Base-by-base conservation (phyloP, 2,113 vertebrate species). In the Salvelinus namaycush region DNA sequence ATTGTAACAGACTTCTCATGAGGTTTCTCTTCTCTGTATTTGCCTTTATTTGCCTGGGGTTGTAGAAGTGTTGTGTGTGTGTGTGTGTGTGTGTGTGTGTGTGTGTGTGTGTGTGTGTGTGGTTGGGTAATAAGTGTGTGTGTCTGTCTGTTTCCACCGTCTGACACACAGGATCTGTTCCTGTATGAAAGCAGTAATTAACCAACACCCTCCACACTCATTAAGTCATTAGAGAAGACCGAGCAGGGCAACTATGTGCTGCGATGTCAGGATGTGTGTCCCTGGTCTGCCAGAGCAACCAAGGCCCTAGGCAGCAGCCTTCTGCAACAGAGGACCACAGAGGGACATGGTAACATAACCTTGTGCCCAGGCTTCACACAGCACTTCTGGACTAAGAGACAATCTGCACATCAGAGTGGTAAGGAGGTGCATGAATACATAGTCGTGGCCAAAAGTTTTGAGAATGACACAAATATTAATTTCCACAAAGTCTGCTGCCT, bases 141-240 rank as follows among this genome's bases (percentile, higher is more conserved):
- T 65, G 3, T 54, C 13, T 51, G 49, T 54, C 49, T 12, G 68
- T 74, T 76, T 70, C 78, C 76, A 3, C 76, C 75, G 72, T 87
- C 73, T 76, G 59, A 82, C 84, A 76, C 31, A n/a, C 69, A n/a
- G 59, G 68, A 75, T 72, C 80, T 81, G 72, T 74, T 79, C 79
- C 76, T 78, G 60, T 70, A 81, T 57, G 75, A 87, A 87, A 87
- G 77, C 80, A 74, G 82, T 78, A 83, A 91, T 91, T 89, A 89
- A 24, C 81, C 84, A 84, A 80, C 86, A 78, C 67, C 80, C 80
- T 77, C 77, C 84, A 80, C 77, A 70, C 70, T 80, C 82, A 90
- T 88, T 89, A 89, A 77, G 73, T 68, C 70, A 87, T 89, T 90
- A 89, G 77, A 0, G 24, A 79, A 81, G 76, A 75, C 54, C 27